These are phyloP conservation scores for Monochamus saltuarius DNA, from an alignment of 1,140 invertebrate species.

Conservation along the genomic window DNA sequence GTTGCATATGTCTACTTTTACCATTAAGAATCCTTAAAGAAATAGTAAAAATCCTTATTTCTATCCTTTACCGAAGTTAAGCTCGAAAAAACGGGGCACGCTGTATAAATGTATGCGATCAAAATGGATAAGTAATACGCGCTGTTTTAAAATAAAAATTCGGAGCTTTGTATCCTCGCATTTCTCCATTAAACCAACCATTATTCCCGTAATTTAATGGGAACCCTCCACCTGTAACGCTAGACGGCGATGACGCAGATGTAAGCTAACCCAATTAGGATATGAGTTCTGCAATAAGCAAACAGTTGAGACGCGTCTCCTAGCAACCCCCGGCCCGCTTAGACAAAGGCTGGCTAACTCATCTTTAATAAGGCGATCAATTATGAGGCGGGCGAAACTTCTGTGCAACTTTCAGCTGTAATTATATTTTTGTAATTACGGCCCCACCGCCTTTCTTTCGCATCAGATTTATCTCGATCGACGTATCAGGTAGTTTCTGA, in stretches of 20 bases:
- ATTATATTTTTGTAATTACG: conserved; percentile 52
- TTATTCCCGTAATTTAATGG: background rate
- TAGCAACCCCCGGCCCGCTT: conserved; percentile 38
- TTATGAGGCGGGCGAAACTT: conserved; percentile 50
- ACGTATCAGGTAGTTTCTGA: conserved; percentile 34
- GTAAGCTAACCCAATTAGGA: conserved; percentile 52
- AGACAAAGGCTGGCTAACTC: conserved; percentile 51
- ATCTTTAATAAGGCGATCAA: conserved; percentile 54
- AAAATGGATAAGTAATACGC: too few relatives aligned
- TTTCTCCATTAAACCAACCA: background rate
- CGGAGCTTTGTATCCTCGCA: too few relatives aligned
- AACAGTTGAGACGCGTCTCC: conserved; percentile 41
- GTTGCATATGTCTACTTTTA: too few relatives aligned
- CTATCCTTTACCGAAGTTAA: too few relatives aligned
- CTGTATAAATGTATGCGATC: too few relatives aligned
- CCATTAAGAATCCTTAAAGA: too few relatives aligned
- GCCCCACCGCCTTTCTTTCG: conserved; percentile 37
- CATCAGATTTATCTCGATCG: conserved; percentile 37
- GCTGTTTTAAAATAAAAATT: too few relatives aligned
- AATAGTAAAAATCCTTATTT: too few relatives aligned
- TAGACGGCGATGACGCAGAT: conserved; percentile 44
- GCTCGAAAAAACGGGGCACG: too few relatives aligned
- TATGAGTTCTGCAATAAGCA: conserved; percentile 52
- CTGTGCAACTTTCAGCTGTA: conserved; percentile 50
- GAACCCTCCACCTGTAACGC: conserved; percentile 5